phyloP scores from a whole-genome alignment of 1,140 invertebrate species.

The Drosophila virilis region DNA sequence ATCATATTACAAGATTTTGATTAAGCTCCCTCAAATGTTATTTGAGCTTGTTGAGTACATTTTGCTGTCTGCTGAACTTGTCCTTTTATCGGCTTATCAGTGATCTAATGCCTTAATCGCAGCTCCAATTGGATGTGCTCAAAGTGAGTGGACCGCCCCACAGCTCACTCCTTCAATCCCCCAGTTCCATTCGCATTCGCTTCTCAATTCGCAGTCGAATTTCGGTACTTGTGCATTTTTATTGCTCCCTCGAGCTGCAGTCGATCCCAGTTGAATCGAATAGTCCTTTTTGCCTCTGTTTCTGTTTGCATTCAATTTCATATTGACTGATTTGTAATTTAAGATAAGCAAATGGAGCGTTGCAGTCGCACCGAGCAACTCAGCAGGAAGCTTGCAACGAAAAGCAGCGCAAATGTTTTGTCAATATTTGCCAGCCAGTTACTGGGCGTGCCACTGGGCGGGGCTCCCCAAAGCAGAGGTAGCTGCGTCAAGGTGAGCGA shows the following conservation, averaged over 20 bases:
- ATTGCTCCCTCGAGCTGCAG: constrained; percentile 41
- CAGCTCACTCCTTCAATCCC: not conserved
- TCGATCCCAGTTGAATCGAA: not conserved
- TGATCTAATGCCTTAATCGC: constrained; percentile 37
- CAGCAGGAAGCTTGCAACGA: constrained; percentile 16
- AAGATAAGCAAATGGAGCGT: constrained; percentile 76
- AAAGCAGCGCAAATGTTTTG: constrained; percentile 69
- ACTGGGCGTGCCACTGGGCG: not conserved
- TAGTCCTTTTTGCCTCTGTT: constrained; percentile 15
- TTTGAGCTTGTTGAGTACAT: not conserved
- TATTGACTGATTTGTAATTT: constrained; percentile 83
- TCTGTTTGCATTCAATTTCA: constrained; percentile 74
- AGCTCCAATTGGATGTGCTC: constrained; percentile 28
- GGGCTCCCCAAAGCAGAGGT: not conserved
- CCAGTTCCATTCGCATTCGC: not conserved
- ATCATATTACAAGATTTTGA: not conserved
- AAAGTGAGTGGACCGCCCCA: constrained; percentile 22
- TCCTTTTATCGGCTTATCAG: constrained; percentile 14
- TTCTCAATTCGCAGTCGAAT: constrained; percentile 26
- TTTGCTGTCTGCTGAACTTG: not conserved
- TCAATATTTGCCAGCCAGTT: constrained; percentile 68
- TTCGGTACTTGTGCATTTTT: constrained; percentile 52
- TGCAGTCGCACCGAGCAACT: constrained; percentile 19
- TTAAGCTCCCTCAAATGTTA: constrained; percentile 1
- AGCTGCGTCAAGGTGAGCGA: constrained; percentile 29